Conservation (phyloP, 1,140 invertebrate genomes). For the Drosophila pectinifera region DNA sequence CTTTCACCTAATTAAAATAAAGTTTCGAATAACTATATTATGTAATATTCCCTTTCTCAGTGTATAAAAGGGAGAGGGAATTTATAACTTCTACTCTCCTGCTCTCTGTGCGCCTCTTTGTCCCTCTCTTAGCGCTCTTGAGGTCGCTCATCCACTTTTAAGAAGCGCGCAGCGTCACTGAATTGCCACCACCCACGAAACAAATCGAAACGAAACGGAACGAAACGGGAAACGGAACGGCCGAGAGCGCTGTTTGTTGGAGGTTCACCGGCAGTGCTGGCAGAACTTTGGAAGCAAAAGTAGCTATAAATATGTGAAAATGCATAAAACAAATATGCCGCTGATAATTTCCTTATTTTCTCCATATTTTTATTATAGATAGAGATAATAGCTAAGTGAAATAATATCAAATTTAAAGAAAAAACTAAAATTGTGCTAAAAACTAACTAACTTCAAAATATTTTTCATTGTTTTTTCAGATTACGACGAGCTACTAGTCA, state of each 20-base stretch:
- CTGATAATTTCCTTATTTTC: no score
- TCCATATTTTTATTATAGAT: neutral
- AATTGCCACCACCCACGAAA: conserved; percentile 12
- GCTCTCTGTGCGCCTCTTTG: no score
- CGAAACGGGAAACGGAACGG: neutral
- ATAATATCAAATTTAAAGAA: neutral
- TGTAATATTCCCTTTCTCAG: neutral
- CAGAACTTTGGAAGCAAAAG: neutral
- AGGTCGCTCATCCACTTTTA: conserved; percentile 18
- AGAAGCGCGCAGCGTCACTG: neutral
- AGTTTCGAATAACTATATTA: neutral
- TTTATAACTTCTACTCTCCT: neutral
- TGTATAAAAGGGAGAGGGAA: neutral
- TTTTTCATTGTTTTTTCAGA: no score
- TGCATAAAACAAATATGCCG: no score
- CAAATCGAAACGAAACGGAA: conserved; percentile 15
- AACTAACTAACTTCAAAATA: no score
- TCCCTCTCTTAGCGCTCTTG: neutral
- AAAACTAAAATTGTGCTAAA: no score
- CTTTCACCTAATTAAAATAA: neutral
- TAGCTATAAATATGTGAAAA: neutral
- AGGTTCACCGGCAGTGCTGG: neutral
- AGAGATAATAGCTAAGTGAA: no score
- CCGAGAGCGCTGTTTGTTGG: neutral
- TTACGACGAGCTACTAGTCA: no score